A percentile compares a stretch with the other conserved stretches of the same genome.
Evolutionary conservation across 1,140 invertebrate genomes (phyloP).

Genomic region (Probaryconus sp.): DNA sequence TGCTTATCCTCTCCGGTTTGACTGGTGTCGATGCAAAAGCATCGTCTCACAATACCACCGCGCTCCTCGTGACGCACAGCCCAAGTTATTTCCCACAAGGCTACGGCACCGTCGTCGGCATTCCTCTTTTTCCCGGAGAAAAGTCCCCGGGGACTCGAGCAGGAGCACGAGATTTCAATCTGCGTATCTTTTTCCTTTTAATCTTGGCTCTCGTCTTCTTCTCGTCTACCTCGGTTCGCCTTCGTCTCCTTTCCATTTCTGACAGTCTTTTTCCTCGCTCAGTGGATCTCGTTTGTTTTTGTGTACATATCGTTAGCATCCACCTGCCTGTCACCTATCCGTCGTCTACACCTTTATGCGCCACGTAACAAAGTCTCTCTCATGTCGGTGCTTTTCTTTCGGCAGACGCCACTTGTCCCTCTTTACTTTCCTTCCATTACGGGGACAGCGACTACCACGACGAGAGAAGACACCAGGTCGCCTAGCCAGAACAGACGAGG

Average conservation of each 20-base stretch:
- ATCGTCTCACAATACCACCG: conserved; percentile 26
- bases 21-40: conserved; percentile 29
- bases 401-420: conserved; percentile 53
- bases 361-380: conserved; percentile 55
- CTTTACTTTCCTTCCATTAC: conserved; percentile 57
- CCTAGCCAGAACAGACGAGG: conserved; percentile 35
- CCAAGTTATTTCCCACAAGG: conserved; percentile 48
- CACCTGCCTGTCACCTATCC: conserved; percentile 64
- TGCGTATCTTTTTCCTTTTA: conserved; percentile 59
- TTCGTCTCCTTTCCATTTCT: conserved; percentile 45
- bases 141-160: conserved; percentile 20
- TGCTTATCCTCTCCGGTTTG: too few relatives aligned
- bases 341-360: conserved; percentile 58
- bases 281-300: conserved; percentile 58
- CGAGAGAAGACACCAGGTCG: conserved; percentile 8
- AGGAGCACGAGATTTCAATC: conserved; percentile 60
- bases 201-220: conserved; percentile 23
- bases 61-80: neutral
- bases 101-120: too few relatives aligned
- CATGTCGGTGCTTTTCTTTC: conserved; percentile 48
- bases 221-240: conserved; percentile 29
- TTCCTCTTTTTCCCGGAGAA: conserved; percentile 42
- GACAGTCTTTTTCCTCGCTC: conserved; percentile 55
- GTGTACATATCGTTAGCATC: conserved; percentile 69
- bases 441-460: conserved; percentile 24